Conservation (phyloP, 1,140 invertebrate genomes). For the Drosophila melanogaster region DNA sequence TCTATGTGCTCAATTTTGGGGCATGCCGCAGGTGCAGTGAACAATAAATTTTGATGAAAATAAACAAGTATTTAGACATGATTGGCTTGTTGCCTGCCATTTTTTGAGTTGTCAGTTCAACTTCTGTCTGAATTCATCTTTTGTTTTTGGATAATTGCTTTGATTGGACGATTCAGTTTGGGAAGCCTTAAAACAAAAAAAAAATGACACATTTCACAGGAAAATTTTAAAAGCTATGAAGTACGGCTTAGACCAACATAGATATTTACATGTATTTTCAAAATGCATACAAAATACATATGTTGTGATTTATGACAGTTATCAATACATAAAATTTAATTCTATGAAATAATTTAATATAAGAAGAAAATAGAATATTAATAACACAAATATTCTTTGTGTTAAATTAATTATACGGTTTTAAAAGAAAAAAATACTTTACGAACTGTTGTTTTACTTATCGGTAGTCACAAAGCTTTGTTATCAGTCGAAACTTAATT, state of each 20-base stretch:
- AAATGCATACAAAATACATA: no score
- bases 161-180: conserved; percentile 10
- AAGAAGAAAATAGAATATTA: no score
- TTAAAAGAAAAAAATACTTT: no score
- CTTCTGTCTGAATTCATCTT: not conserved
- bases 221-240: not conserved
- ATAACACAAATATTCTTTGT: no score
- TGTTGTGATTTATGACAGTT: not conserved
- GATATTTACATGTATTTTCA: not conserved
- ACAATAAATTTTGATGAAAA: conserved; percentile 74
- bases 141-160: conserved; percentile 25
- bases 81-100: conserved; percentile 30
- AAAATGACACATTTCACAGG: not conserved
- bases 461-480: not conserved
- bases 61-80: conserved; percentile 71
- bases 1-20: conserved; percentile 17
- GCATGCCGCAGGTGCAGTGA: conserved; percentile 63
- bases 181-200: not conserved
- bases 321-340: no score
- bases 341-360: no score
- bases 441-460: not conserved
- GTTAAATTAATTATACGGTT: no score
- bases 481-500: conserved; percentile 51
- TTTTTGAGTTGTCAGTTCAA: conserved; percentile 7
- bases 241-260: not conserved